These are phyloP conservation scores for Agelas oroides DNA, from an alignment of 37 sponge, comb jelly and placozoan genomes.

Conservation along the genomic window DNA sequence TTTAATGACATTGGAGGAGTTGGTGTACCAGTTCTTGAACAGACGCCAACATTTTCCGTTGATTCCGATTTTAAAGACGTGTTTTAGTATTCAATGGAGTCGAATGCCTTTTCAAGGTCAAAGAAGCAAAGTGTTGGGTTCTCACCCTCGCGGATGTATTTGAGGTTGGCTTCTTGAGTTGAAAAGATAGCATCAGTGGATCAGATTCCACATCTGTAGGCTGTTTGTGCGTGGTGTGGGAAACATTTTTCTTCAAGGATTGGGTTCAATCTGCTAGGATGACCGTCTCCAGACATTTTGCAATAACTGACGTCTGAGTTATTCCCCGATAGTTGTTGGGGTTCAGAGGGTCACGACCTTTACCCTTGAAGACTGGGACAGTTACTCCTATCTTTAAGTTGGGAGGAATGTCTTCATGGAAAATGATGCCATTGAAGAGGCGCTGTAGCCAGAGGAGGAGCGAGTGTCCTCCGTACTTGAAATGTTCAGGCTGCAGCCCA, in stretches of 20 bases:
- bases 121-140: too few species aligned
- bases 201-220: too few species aligned
- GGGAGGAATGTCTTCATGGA: slow-evolving; percentile 6
- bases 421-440: slow-evolving; percentile 11
- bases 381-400: slow-evolving; percentile 8
- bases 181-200: too few species aligned
- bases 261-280: background rate
- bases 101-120: too few species aligned
- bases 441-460: slow-evolving; percentile 10
- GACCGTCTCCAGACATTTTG: slow-evolving; percentile 12
- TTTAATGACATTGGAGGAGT: too few species aligned
- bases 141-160: too few species aligned
- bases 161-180: too few species aligned
- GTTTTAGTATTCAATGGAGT: too few species aligned
- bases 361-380: slow-evolving; percentile 16
- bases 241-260: background rate
- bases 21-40: too few species aligned
- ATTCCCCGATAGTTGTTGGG: slow-evolving; percentile 18
- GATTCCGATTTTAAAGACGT: too few species aligned
- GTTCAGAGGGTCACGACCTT: slow-evolving; percentile 15
- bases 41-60: too few species aligned
- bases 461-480: slow-evolving; percentile 3
- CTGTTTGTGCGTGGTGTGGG: too few species aligned
- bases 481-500: slow-evolving; percentile 2
- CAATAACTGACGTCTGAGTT: slow-evolving; percentile 11